These are phyloP conservation scores for Takifugu rubripes DNA, from an alignment of 2,797 vertebrate species.

Conservation along the genomic window DNA sequence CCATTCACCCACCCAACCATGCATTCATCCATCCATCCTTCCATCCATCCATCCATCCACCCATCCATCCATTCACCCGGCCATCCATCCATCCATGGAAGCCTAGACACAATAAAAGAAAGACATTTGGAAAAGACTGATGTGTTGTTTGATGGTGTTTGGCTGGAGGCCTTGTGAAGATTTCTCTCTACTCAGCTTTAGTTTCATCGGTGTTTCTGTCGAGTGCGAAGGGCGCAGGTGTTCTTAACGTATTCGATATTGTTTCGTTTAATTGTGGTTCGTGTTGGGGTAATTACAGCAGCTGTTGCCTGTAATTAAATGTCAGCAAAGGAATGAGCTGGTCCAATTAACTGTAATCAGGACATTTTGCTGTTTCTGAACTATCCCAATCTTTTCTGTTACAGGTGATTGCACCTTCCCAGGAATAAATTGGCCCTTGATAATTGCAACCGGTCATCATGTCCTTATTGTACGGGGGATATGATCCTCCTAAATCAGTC, in stretches of 20 bases:
- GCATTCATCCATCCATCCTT: no score
- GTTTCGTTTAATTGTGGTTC: conserved; percentile 18
- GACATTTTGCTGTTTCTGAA: conserved; percentile 25
- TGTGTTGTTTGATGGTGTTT: no score
- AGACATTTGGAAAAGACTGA: no score
- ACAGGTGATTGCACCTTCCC: conserved; percentile 55
- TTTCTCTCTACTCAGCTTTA: not conserved
- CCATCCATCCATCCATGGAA: no score
- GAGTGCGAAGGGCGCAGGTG: conserved; percentile 19
- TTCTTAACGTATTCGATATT: conserved; percentile 16
- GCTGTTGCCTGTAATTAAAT: conserved; percentile 34
- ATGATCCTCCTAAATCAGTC: conserved; percentile 50
- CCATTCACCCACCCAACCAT: no score
- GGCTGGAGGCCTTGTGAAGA: no score
- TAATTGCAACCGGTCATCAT: conserved; percentile 49
- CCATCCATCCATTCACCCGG: no score
- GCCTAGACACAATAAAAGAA: no score
- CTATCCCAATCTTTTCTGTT: conserved; percentile 45
- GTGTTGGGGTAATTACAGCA: conserved; percentile 24
- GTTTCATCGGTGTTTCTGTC: not conserved
- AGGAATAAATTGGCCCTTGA: conserved; percentile 27
- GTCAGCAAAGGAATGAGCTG: conserved; percentile 35
- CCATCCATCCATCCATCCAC: no score
- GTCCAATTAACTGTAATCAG: conserved; percentile 31
- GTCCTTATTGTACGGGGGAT: conserved; percentile 43